Conservation (phyloP, 1,140 invertebrate genomes). For the Pseudomyrmex gracilis region DNA sequence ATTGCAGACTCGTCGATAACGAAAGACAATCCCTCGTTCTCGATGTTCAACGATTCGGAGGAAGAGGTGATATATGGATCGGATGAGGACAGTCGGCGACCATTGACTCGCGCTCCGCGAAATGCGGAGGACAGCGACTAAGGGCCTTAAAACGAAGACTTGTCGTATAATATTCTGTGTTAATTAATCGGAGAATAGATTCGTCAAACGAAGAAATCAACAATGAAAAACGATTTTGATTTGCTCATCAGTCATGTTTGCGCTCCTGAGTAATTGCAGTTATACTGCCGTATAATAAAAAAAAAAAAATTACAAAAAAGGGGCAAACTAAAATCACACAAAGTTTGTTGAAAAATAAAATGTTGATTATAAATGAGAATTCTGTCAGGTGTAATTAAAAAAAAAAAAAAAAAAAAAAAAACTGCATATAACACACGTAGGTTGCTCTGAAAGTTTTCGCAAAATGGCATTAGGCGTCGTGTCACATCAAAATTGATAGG, state of each 20-base stretch:
- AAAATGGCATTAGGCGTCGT: no score
- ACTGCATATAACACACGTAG: no score
- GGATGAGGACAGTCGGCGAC: slow-evolving; percentile 93
- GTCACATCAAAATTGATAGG: no score
- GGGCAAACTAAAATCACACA: not conserved
- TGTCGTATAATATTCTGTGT: not conserved
- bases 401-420: no score
- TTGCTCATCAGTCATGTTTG: not conserved
- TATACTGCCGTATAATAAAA: slow-evolving; percentile 3
- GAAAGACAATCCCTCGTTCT: slow-evolving; percentile 98
- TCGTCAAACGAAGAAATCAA: slow-evolving; percentile 4
- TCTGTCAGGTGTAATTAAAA: not conserved
- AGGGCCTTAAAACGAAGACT: slow-evolving; percentile 67
- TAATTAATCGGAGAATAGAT: slow-evolving; percentile 6
- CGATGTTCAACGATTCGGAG: slow-evolving; percentile 98
- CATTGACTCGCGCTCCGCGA: slow-evolving; percentile 87
- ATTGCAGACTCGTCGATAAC: slow-evolving; percentile 93
- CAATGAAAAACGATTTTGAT: not conserved
- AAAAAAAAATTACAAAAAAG: not conserved
- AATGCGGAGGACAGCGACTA: slow-evolving; percentile 90
- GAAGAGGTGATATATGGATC: slow-evolving; percentile 98
- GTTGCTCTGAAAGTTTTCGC: no score
- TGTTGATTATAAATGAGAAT: slow-evolving; percentile 26
- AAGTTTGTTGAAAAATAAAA: slow-evolving; percentile 20
- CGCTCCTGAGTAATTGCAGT: not conserved